Percentiles rank a stretch among this genome's conserved stretches.
Evolutionary conservation across 1,140 invertebrate genomes (phyloP).

Genomic region (Druon quercuslanigerum): DNA sequence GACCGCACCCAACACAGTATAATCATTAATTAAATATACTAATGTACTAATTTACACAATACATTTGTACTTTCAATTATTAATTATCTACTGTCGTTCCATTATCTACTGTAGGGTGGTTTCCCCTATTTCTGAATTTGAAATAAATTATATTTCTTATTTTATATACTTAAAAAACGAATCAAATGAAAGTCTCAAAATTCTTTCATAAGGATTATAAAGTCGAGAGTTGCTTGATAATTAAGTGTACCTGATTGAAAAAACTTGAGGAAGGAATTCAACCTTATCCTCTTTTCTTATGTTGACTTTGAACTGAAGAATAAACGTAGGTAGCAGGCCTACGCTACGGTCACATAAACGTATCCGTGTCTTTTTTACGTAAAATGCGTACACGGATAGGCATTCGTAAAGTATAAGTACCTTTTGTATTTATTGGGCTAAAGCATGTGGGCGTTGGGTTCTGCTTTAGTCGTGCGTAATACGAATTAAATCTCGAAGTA

Average conservation of each 20-base stretch:
- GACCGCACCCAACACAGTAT: no score
- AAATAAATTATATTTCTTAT: no score
- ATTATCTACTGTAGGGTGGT: no score
- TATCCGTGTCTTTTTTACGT: background rate
- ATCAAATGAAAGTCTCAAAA: no score
- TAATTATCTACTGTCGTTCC: no score
- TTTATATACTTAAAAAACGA: no score
- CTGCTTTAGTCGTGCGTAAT: background rate
- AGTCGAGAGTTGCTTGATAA: no score
- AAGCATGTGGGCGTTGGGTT: background rate
- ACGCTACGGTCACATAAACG: background rate
- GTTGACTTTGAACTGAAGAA: constrained; percentile 15
- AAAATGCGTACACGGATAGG: constrained; percentile 1
- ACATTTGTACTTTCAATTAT: no score
- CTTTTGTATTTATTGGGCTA: constrained; percentile 18
- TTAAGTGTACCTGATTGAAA: background rate
- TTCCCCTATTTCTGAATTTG: no score
- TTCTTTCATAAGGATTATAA: no score
- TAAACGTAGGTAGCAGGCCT: constrained; percentile 11
- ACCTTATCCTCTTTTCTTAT: constrained; percentile 2
- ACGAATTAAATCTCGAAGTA: background rate
- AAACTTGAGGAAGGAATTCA: background rate
- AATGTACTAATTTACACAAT: no score
- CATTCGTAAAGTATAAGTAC: constrained; percentile 5
- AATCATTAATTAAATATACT: no score